These are phyloP conservation scores for Scopus umbretta DNA, from an alignment of 2,113 vertebrate species.

Conservation along the genomic window DNA sequence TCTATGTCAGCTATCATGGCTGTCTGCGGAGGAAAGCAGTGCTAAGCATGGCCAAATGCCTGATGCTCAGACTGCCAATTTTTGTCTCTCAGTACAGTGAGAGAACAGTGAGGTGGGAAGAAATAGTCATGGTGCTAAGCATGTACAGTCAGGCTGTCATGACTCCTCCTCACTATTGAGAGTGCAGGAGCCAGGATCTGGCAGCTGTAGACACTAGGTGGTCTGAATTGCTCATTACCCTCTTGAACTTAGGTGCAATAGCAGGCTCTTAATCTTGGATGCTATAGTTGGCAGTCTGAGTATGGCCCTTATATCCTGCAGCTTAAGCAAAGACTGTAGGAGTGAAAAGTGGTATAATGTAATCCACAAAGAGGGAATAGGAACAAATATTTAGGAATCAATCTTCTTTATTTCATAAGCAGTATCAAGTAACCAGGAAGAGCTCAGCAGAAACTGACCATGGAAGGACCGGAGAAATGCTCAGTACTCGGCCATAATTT, in stretches of 20 bases:
- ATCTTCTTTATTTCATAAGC: constrained; percentile 35
- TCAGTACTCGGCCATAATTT: constrained; percentile 19
- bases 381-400: constrained; percentile 47
- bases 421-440: constrained; percentile 45
- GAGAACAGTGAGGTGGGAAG: background rate
- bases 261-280: constrained; percentile 27
- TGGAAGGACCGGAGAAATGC: background rate
- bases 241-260: background rate
- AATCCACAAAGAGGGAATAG: constrained; percentile 39
- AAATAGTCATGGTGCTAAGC: background rate
- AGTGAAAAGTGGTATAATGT: constrained; percentile 37
- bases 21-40: background rate
- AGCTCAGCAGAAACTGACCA: constrained; percentile 29
- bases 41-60: background rate
- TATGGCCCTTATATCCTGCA: background rate
- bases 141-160: background rate
- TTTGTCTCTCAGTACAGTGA: background rate
- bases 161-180: background rate
- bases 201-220: constrained; percentile 36
- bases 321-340: constrained; percentile 26
- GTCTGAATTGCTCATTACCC: constrained; percentile 31
- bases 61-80: background rate
- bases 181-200: background rate
- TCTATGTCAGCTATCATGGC: rapidly evolving
- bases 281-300: background rate